These are phyloP conservation scores for Thera obeliscata DNA, from an alignment of 2,888 invertebrate species.

Conservation along the genomic window DNA sequence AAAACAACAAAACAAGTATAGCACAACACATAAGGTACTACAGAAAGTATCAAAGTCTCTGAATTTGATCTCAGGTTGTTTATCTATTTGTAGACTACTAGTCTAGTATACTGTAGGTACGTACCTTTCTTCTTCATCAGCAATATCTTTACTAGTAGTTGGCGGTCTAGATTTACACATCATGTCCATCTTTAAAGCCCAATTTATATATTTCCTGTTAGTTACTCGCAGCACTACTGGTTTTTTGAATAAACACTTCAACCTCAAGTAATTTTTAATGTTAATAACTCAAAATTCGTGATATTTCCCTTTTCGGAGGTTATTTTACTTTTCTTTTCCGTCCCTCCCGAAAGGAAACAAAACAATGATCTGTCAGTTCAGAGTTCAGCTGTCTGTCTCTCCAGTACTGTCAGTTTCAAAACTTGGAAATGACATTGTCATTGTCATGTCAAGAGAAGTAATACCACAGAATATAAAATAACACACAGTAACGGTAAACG, in stretches of 20 bases:
- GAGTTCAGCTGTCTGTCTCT: too few relatives aligned
- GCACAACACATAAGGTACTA: background rate
- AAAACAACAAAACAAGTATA: too few relatives aligned
- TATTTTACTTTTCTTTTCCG: conserved; percentile 24
- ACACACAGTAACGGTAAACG: too few relatives aligned
- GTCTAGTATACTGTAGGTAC: background rate
- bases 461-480: too few relatives aligned
- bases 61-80: background rate
- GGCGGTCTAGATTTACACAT: conserved; percentile 58
- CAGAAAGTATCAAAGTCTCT: background rate
- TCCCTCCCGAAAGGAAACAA: conserved; percentile 14
- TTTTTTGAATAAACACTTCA: conserved; percentile 2
- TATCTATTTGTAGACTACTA: background rate
- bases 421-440: too few relatives aligned
- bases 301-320: conserved; percentile 33
- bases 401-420: conserved; percentile 6
- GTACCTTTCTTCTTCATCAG: conserved; percentile 73
- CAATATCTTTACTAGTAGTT: conserved; percentile 62
- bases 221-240: background rate
- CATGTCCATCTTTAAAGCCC: conserved; percentile 66
- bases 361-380: conserved; percentile 20
- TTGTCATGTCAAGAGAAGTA: too few relatives aligned
- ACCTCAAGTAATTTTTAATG: background rate
- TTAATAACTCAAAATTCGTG: conserved; percentile 8
- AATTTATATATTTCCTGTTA: conserved; percentile 10